Evolutionary conservation across 1,140 invertebrate species (phyloP), one percentile per base, ranked within the genome.

Genomic region (Eupeodes corollae): DNA sequence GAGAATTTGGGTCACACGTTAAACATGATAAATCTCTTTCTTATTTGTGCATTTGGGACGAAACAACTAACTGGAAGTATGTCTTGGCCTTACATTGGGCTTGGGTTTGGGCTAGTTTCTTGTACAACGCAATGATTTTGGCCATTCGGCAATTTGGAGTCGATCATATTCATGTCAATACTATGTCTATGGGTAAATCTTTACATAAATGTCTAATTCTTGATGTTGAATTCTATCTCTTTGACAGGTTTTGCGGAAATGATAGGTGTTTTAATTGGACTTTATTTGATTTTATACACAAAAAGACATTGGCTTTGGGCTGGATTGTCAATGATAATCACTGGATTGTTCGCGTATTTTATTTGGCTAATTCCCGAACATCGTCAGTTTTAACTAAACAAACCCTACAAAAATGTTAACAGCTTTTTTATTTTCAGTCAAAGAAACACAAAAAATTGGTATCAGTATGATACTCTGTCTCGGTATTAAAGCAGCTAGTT

Each of bases 121-220:
- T 67, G 5, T 70, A 70, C 14, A 70, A 68, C 42, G 66, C 68
- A 3, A 65, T 61, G 12, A 47, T 71, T 34, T 50, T 71, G 2
- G 69, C 70, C 57, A 70, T 71, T 18, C 56, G 69, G 33, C 59
- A 58, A 12, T 50, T 70, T 47, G 68, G 68, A 1, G 47, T 57
- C 18, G 49, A 57, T 9, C 61, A 70, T 46, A 54, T 71, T 6
- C 65, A 65, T 33, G 52, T 61, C 6, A 71, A 67, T 44, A 70
- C 69, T 0, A 65, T 62, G 0, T 60, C 65, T 21, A n/a, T 70
- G 49, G 69, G 58, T 53, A 44, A 34, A 44, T 31, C n/a, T 34
- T 16, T 16, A n/a, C 2, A 40, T 3, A 40, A 12, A 12, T 5
- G 16, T 40, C 6, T 40, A n/a, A n/a, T n/a, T n/a, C n/a, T n/a